Percentiles rank a stretch among this genome's conserved stretches.
phyloP scores from a whole-genome alignment of 2,797 vertebrate species.

The Labroides dimidiatus region DNA sequence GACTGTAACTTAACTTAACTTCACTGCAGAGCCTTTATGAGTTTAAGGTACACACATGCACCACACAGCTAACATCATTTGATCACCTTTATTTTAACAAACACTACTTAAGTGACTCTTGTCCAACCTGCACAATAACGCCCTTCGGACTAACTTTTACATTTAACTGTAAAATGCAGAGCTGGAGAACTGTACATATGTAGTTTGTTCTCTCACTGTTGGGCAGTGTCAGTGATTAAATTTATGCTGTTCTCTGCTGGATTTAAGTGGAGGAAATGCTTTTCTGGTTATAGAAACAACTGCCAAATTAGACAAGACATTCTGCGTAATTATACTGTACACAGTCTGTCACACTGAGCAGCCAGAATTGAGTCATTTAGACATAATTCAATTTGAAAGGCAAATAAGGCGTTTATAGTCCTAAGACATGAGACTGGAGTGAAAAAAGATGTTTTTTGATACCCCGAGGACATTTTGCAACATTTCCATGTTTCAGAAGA shows the following conservation, averaged over 20 bases:
- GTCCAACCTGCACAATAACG: neutral
- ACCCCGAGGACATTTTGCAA: conserved; percentile 42
- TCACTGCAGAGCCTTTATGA: no score
- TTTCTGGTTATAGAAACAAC: conserved; percentile 1
- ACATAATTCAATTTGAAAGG: conserved; percentile 59
- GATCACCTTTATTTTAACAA: no score
- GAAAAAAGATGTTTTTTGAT: conserved; percentile 46
- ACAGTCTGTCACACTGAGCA: conserved; percentile 39
- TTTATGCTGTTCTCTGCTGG: conserved; percentile 10
- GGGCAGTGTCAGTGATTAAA: conserved; percentile 6
- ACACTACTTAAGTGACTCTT: no score
- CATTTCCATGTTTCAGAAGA: conserved; percentile 51
- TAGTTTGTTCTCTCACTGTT: neutral
- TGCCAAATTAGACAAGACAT: conserved; percentile 60
- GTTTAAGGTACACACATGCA: no score
- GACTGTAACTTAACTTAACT: no score
- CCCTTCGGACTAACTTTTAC: neutral
- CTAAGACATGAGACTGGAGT: conserved; percentile 45
- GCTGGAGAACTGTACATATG: neutral
- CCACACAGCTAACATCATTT: no score
- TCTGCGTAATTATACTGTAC: conserved; percentile 27
- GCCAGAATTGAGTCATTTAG: conserved; percentile 36
- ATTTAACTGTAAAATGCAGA: neutral
- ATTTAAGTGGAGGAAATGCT: conserved; percentile 30
- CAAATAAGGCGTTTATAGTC: conserved; percentile 43